Conservation (phyloP, 92 coral and sea anemone species). For the Epizoanthus fatuus region DNA sequence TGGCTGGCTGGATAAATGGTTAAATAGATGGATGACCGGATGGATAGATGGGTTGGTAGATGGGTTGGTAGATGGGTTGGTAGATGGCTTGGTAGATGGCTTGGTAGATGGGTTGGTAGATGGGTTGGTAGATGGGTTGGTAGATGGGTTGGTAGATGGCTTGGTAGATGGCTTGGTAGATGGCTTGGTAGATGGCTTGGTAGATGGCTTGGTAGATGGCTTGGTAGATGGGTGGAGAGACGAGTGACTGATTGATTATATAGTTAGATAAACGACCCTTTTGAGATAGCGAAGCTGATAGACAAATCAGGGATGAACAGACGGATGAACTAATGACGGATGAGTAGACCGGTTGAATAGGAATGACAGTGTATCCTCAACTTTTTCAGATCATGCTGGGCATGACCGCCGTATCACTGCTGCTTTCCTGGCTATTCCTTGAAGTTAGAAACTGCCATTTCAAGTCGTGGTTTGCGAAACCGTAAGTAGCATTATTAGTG, state of each 20-base stretch:
- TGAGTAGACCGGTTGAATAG: neutral
- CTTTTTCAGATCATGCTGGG: slow-evolving; percentile 70
- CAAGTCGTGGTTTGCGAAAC: slow-evolving; percentile 10
- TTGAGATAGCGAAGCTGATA: too few species aligned
- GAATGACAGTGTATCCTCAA: neutral
- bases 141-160: neutral
- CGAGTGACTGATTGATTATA: neutral
- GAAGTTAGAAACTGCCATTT: slow-evolving; percentile 63
- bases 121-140: neutral
- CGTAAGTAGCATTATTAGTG: slow-evolving; percentile 12
- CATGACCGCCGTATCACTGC: slow-evolving; percentile 61
- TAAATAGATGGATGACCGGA: neutral
- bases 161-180: too few species aligned
- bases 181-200: neutral
- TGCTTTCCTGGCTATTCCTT: slow-evolving; percentile 67
- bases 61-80: neutral
- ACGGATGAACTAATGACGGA: neutral
- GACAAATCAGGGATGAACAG: neutral
- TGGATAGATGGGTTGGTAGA: neutral
- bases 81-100: too few species aligned
- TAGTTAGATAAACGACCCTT: neutral
- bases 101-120: too few species aligned
- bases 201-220: too few species aligned
- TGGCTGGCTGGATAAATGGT: too few species aligned
- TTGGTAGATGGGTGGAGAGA: neutral